phyloP scores from a whole-genome alignment of 2,888 invertebrate species.

The Erpobdella octoculata region DNA sequence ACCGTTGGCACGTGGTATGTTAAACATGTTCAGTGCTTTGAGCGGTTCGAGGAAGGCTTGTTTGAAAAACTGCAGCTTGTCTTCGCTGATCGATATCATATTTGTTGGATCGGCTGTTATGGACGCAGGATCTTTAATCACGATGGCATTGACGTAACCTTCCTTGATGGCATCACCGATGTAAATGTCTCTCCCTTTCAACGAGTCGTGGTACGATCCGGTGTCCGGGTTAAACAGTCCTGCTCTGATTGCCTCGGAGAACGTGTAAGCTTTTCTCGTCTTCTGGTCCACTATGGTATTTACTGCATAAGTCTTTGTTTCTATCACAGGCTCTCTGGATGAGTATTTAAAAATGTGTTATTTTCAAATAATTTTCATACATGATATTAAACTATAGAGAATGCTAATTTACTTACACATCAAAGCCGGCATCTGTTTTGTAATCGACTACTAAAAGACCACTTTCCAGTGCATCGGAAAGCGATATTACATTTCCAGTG shows the following conservation, averaged over 20 bases:
- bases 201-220: slow-evolving; percentile 46
- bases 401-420: neutral
- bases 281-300: slow-evolving; percentile 46
- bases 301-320: slow-evolving; percentile 48
- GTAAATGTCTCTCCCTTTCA: slow-evolving; percentile 42
- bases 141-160: slow-evolving; percentile 48
- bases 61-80: slow-evolving; percentile 41
- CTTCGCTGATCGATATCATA: slow-evolving; percentile 42
- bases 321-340: slow-evolving; percentile 39
- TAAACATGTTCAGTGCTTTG: slow-evolving; percentile 42
- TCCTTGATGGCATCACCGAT: slow-evolving; percentile 49
- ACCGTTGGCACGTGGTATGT: slow-evolving; percentile 4
- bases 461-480: slow-evolving; percentile 38
- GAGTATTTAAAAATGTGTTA: neutral
- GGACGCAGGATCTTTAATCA: slow-evolving; percentile 43
- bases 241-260: slow-evolving; percentile 35
- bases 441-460: slow-evolving; percentile 37
- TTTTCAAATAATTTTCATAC: neutral
- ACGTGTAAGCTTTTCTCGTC: slow-evolving; percentile 39
- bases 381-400: neutral
- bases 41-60: slow-evolving; percentile 43
- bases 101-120: slow-evolving; percentile 47
- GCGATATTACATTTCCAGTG: slow-evolving; percentile 28
- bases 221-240: slow-evolving; percentile 44
- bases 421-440: slow-evolving; percentile 14